Evolutionary conservation across 2,113 vertebrate species (phyloP).

Genomic region (Triplophysa dalaica): DNA sequence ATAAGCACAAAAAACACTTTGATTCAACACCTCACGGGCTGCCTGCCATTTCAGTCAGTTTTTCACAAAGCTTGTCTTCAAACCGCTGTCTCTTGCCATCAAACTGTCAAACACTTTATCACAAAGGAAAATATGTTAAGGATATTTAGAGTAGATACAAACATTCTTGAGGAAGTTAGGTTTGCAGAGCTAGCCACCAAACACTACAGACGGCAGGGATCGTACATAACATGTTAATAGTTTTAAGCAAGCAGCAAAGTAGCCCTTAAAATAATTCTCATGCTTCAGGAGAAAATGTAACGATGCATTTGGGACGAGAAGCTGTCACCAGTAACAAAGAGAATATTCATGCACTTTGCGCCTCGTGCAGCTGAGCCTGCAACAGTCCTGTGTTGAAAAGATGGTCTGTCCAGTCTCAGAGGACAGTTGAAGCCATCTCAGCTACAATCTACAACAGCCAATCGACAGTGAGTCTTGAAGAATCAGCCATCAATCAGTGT

Average conservation of each 20-base stretch:
- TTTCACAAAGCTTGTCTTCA: not conserved
- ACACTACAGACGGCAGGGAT: not conserved
- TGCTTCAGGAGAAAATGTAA: not conserved
- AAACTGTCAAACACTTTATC: constrained; percentile 1
- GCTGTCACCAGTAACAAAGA: not conserved
- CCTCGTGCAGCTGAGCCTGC: constrained; percentile 15
- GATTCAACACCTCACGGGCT: not conserved
- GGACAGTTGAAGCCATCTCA: constrained; percentile 5
- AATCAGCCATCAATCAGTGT: constrained; percentile 62
- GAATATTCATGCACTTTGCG: constrained; percentile 15
- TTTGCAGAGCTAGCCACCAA: not conserved
- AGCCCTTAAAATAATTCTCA: not conserved
- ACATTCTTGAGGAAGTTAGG: not conserved
- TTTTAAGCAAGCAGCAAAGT: constrained; percentile 21
- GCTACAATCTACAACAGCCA: constrained; percentile 49
- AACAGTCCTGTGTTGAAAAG: constrained; percentile 29
- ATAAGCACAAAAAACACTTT: not conserved
- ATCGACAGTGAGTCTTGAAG: constrained; percentile 58
- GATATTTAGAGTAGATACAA: not conserved
- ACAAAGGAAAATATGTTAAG: not conserved
- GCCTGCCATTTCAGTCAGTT: not conserved
- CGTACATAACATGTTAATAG: not conserved
- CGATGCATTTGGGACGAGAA: not conserved
- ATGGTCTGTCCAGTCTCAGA: constrained; percentile 15
- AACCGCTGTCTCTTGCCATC: not conserved